Percentiles rank a stretch among this genome's conserved stretches.
These are phyloP conservation scores for Oreochromis tanganicae DNA, from an alignment of 2,113 vertebrate species.

Conservation along the genomic window DNA sequence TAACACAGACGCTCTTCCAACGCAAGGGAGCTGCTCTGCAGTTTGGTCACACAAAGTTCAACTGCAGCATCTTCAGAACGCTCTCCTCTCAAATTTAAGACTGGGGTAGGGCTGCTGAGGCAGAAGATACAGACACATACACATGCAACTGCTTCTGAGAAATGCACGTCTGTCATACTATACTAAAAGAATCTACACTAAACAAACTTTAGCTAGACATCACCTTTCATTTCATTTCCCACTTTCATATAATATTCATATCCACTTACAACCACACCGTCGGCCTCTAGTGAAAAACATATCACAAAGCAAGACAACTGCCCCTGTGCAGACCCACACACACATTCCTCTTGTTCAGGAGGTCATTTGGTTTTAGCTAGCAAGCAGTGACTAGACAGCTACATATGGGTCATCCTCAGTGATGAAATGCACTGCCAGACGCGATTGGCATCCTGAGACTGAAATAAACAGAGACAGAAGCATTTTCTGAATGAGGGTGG, in stretches of 20 bases:
- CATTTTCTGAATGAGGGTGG: not conserved
- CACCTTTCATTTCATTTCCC: not conserved
- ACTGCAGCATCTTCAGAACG: constrained; percentile 19
- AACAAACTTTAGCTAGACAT: not conserved
- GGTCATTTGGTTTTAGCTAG: not conserved
- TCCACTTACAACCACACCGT: not conserved
- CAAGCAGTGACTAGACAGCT: not conserved
- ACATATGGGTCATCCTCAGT: not conserved
- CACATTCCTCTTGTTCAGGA: not conserved
- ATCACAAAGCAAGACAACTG: not conserved
- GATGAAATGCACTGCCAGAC: not conserved
- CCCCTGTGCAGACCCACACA: not conserved
- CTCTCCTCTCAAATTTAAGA: not conserved
- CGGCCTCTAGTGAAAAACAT: not conserved
- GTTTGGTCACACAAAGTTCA: not conserved
- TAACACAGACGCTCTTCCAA: not conserved
- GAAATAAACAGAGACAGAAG: not conserved
- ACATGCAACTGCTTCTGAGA: not conserved
- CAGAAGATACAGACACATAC: not conserved
- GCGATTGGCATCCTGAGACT: not conserved
- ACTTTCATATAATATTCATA: not conserved
- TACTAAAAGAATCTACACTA: not conserved
- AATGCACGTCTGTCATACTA: not conserved
- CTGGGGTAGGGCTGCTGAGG: not conserved
- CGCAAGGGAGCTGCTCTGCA: not conserved